Conservation (phyloP, 2,113 vertebrate genomes). For the Peromyscus californicus region DNA sequence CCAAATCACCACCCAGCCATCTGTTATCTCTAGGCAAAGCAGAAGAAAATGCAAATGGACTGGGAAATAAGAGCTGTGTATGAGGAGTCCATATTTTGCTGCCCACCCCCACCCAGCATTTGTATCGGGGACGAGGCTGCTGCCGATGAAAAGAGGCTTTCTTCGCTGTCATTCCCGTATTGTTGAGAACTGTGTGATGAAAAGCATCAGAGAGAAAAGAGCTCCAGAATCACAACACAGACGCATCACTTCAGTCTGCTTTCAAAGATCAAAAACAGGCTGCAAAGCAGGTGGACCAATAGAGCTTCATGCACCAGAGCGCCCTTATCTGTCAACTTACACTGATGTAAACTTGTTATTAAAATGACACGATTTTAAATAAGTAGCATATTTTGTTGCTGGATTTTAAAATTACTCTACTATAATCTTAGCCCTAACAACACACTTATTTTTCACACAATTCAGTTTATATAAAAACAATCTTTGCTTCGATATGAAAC, state of each 20-base stretch:
- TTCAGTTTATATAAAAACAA: conserved; percentile 61
- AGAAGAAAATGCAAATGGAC: conserved; percentile 67
- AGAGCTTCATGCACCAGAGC: background rate
- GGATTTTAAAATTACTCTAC: conserved; percentile 22
- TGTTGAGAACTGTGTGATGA: background rate
- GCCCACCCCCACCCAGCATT: background rate
- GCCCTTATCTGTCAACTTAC: background rate
- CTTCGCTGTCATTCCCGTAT: background rate
- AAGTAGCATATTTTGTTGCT: conserved; percentile 9
- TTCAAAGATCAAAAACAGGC: conserved; percentile 65
- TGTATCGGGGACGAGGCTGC: background rate
- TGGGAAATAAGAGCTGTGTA: conserved; percentile 50
- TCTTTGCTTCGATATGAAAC: conserved; percentile 55
- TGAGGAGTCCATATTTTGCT: conserved; percentile 51
- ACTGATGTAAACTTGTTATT: conserved; percentile 36
- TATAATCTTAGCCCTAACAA: background rate
- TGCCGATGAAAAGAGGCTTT: background rate
- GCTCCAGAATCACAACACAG: background rate
- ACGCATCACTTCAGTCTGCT: background rate
- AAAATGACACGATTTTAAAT: conserved; percentile 54
- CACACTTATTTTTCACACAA: conserved; percentile 40
- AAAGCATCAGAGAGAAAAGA: background rate
- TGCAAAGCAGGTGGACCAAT: conserved; percentile 43
- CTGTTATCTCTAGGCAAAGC: conserved; percentile 71
- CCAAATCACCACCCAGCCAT: conserved; percentile 74